phyloP scores from a whole-genome alignment of 2,113 vertebrate genomes.

The Pelecanus crispus region DNA sequence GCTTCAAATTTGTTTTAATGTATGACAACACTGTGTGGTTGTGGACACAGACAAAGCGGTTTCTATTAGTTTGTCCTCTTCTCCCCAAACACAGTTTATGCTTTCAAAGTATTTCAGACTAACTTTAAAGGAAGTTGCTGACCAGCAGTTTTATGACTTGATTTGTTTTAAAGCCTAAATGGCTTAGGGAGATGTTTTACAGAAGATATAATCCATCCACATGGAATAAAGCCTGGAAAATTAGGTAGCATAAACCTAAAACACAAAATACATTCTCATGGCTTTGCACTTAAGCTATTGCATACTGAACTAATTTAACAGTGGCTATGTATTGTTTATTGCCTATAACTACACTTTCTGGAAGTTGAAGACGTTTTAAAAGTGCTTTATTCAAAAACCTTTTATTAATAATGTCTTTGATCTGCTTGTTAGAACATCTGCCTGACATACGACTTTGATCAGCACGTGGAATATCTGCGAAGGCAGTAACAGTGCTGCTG shows the following conservation, averaged over 20 bases:
- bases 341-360: neutral
- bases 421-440: neutral
- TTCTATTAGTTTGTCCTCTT: neutral
- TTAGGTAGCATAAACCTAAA: slow-evolving; percentile 49
- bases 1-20: neutral
- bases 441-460: neutral
- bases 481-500: neutral
- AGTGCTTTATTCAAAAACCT: neutral
- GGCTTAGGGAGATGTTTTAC: slow-evolving; percentile 52
- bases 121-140: slow-evolving; percentile 53
- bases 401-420: neutral
- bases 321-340: neutral
- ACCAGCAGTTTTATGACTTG: slow-evolving; percentile 45
- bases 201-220: slow-evolving; percentile 33
- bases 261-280: slow-evolving; percentile 4
- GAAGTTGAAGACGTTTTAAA: neutral
- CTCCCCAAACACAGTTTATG: neutral
- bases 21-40: neutral
- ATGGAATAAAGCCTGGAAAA: slow-evolving; percentile 52
- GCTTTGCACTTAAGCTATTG: slow-evolving; percentile 50
- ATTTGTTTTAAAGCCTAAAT: slow-evolving; percentile 59
- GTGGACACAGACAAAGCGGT: neutral
- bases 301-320: slow-evolving; percentile 16
- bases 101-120: slow-evolving; percentile 30
- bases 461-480: neutral